A percentile compares a stretch with the other conserved stretches of the same genome.
Evolutionary conservation across 2,888 invertebrate genomes (phyloP).

Genomic region (Leucophora obtusa): DNA sequence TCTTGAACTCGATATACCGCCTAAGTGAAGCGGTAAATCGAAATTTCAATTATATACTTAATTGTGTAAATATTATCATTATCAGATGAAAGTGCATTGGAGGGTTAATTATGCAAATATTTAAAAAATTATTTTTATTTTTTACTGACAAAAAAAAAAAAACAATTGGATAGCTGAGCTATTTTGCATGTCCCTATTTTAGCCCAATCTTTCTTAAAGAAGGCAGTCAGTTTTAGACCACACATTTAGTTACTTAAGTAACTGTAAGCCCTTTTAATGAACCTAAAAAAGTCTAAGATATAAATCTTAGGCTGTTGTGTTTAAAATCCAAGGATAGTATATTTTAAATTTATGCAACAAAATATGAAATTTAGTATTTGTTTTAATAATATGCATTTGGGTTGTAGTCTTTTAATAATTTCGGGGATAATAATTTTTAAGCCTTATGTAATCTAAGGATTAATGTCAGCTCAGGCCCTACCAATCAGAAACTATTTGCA

Average conservation of each 20-base stretch:
- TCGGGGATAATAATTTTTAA: slow-evolving; percentile 46
- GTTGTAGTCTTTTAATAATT: slow-evolving; percentile 18
- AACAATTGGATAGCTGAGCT: too few species aligned
- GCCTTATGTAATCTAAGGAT: slow-evolving; percentile 48
- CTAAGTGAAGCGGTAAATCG: too few species aligned
- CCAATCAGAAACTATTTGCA: slow-evolving; percentile 46
- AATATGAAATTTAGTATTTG: not conserved
- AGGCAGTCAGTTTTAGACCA: slow-evolving; percentile 26
- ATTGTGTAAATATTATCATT: too few species aligned
- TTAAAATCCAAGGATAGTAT: not conserved
- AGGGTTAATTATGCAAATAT: too few species aligned
- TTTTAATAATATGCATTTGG: not conserved
- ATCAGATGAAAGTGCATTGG: too few species aligned
- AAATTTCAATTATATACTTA: too few species aligned
- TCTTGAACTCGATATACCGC: too few species aligned
- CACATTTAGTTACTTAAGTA: slow-evolving; percentile 41
- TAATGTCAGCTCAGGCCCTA: slow-evolving; percentile 53
- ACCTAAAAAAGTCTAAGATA: slow-evolving; percentile 3
- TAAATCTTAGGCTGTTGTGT: not conserved
- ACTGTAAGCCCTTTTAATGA: slow-evolving; percentile 30
- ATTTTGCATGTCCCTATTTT: too few species aligned
- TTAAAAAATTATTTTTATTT: too few species aligned
- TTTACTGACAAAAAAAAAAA: too few species aligned
- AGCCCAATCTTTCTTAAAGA: not conserved
- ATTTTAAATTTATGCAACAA: not conserved